Evolutionary conservation across 2,888 invertebrate species (phyloP), one percentile per base, ranked within the genome.

Genomic region (Eucriotettix oculatus): DNA sequence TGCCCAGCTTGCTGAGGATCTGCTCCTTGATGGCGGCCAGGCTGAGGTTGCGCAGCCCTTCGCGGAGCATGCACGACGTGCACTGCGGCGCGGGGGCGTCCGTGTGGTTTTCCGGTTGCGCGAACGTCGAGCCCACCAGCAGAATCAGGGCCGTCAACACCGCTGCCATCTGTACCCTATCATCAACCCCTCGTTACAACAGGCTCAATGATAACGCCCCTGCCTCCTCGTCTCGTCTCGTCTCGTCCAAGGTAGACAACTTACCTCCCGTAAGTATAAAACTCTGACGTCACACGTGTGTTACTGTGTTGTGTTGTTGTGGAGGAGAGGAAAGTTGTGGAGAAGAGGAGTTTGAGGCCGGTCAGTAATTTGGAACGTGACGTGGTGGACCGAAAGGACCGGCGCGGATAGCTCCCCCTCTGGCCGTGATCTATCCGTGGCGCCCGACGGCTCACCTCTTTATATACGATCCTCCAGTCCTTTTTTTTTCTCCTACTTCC

Each of bases 21-120:
- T 82, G 79, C 62, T 75, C 78, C 69, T 81, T 82, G 68, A 83
- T 81, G 52, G 76, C 75, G 67, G 79, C 76, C 56, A 82, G 70
- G 66, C 79, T 80, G 58, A 78, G 69, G n/a, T 74, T 75, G 59
- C 78, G 73, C 57, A 81, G 74, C 68, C 80, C 80, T 66, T 80
- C 79, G 64, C 79, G 75, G 69, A 76, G 74, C 70, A 76, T 74
- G 66, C 81, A 81, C 53, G 77, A 73, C 66, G 76, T 75, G 69
- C 81, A 81, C 55, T 11, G 29, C 40, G 55, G 29, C 40, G 55
- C 55, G 40, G 40, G 40, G 40, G 55, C 42, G 14, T n/a, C 40
- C 29, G 55, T 40, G 14, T 12, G 14, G 14, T n/a, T 16, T 10
- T 16, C 42, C 14, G 12, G 40, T n/a, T 14, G 41, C 40, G 41